Base-by-base conservation (phyloP, 2,888 invertebrate species). In the Diabrotica balteata region DNA sequence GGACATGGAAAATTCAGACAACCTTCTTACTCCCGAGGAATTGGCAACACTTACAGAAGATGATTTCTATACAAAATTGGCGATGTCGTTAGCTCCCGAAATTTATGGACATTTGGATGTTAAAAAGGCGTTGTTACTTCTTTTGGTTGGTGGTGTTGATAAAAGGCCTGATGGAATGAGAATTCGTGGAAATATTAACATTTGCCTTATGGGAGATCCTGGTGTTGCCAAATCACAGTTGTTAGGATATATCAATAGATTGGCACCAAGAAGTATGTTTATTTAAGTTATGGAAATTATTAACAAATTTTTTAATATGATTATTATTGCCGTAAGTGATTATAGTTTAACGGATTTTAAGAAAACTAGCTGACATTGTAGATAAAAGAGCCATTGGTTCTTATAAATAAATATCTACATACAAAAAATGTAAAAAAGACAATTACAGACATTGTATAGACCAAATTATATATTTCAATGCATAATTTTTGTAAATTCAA, bases 151-250 rank as follows among this genome's bases (percentile, higher is more conserved):
- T 5, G 94, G 94, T 7, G 96, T 96, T 2, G 96, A 96, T 83
- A 88, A 88, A 67, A 87, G 91, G 58, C 96, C 96, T 0, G 93
- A 95, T 75, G 98, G 98, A 70, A 97, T 98, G 94, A 98, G 97
- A 86, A 99, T 99, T 80, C 91, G 99, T 83, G 94, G 95, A 68
- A 95, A 92, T 81, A 97, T 99, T 74, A 99, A 99, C 84, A 95
- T 99, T 73, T 97, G 98, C 80, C 86, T 99, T 78, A 99, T 99
- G 98, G 99, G 99, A 52, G 99, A 99, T 87, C 99, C 99, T 42
- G 99, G 99, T 78, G 99, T 99, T 66, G 99, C 99, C 64, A 99
- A 99, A 86, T 97, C 97, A 0, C 99, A 99, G 85, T 86, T 99
- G 67, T 87, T 99, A 59, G 91, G 92, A 66, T 99, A 97, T 85